Evolutionary conservation across 2,113 vertebrate species (phyloP).

Genomic region (Equus przewalskii): DNA sequence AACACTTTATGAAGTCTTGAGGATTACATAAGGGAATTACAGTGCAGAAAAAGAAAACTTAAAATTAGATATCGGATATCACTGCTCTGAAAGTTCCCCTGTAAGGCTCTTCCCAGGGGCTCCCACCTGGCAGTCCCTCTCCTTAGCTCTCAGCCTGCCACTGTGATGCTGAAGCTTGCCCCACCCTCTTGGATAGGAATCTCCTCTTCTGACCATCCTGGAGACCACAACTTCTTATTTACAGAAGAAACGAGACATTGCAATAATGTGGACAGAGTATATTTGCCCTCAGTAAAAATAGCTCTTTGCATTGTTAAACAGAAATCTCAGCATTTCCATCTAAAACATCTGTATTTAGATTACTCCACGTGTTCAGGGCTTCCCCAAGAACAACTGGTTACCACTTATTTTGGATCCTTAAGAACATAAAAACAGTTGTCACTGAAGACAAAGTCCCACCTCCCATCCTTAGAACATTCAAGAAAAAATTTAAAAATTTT

Average conservation of each 20-base stretch:
- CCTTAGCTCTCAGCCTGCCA: background rate
- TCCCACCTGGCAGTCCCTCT: background rate
- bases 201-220: background rate
- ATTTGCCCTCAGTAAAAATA: background rate
- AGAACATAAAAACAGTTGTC: background rate
- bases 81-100: background rate
- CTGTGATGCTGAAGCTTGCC: background rate
- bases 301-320: background rate
- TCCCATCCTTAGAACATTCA: conserved; percentile 29
- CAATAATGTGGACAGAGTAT: background rate
- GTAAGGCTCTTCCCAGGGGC: background rate
- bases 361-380: background rate
- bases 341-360: conserved; percentile 2
- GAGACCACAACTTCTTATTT: background rate
- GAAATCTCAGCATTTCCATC: background rate
- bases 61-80: background rate
- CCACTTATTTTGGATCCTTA: background rate
- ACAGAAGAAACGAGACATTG: background rate
- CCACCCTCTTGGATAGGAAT: background rate
- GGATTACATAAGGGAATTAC: conserved; percentile 38
- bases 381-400: background rate
- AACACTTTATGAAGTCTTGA: background rate
- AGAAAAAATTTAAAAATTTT: background rate
- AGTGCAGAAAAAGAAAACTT: background rate
- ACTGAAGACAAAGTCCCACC: background rate